Base-by-base conservation (phyloP, 2,113 vertebrate species). In the Heteronetta atricapilla region DNA sequence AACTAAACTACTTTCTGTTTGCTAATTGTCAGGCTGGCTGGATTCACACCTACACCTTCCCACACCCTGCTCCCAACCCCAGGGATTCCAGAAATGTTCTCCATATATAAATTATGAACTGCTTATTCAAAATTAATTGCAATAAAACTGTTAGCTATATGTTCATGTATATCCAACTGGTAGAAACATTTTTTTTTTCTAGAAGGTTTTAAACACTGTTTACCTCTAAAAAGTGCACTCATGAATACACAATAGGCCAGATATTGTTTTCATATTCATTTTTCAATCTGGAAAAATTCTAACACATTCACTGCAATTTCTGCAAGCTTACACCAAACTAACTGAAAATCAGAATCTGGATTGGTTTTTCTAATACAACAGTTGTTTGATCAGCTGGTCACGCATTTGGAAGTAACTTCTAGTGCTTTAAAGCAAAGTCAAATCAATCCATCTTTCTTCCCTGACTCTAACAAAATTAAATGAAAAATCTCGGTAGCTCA, bases 311-410 rank as follows among this genome's bases (percentile, higher is more conserved):
- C 18, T 70, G 46, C 62, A 79, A 29, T 78, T 93, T 58, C 48
- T 69, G 14, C 33, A 38, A 62, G 59, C 76, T 89, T 53, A 63
- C 40, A 69, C 58, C 58, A 85, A 48, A 55, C 33, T 60, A 86
- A 86, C n/a, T 73, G 62, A 89, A 90, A 25, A 89, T 38, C 44
- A 73, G 69, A 93, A 76, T 48, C 38, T 73, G 38, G 15, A 48
- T 31, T 1, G 0, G 11, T 68, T 95, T 92, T 94, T 74, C 48
- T 79, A 84, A 82, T 52, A 81, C 63, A 85, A 22, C 31, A 75
- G 34, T 50, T 90, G 59, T 69, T 95, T 90, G 68, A 84, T 95
- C 91, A 89, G 62, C 86, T 73, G 69, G 69, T 82, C 68, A 88
- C 52, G 72, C 52, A 86, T 82, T 91, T 93, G 29, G 53, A 93